These are phyloP conservation scores for Ochotona princeps DNA, from an alignment of 2,113 vertebrate genomes.

Conservation along the genomic window DNA sequence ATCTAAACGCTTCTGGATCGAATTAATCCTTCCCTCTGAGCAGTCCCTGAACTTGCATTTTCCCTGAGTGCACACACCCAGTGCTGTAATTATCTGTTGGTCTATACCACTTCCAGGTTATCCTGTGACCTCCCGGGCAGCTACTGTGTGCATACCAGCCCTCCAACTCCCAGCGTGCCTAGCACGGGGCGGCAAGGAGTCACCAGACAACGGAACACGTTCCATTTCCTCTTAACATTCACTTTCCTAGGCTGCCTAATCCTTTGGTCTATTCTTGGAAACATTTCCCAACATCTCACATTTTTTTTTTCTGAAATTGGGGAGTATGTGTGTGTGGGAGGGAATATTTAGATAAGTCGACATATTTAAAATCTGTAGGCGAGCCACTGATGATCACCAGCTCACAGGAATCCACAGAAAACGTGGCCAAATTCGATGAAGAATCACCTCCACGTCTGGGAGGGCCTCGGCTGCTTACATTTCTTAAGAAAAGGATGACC, in stretches of 20 bases:
- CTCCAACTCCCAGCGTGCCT: not conserved
- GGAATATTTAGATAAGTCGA: slow-evolving; percentile 48
- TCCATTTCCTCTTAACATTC: not conserved
- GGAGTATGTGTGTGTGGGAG: not conserved
- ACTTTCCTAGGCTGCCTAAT: slow-evolving; percentile 21
- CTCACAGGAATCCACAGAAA: slow-evolving; percentile 43
- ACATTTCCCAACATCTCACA: slow-evolving; percentile 65
- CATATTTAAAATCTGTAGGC: slow-evolving; percentile 3
- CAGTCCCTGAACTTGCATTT: not conserved
- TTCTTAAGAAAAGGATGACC: slow-evolving; percentile 54
- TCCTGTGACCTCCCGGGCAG: not conserved
- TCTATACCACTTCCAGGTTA: not conserved
- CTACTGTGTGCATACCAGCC: too few relatives aligned
- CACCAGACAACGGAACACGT: accelerated
- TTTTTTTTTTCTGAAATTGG: slow-evolving; percentile 69
- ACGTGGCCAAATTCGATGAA: slow-evolving; percentile 30
- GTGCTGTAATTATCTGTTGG: not conserved
- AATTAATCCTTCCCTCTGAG: not conserved
- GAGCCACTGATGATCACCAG: not conserved
- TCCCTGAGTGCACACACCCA: not conserved
- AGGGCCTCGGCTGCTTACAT: slow-evolving; percentile 48
- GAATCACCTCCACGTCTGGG: slow-evolving; percentile 20
- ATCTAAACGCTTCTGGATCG: not conserved
- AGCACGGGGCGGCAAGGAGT: not conserved
- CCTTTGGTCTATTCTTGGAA: slow-evolving; percentile 65